Evolutionary conservation across 2,888 invertebrate species (phyloP).

Genomic region (Apantesis nais): DNA sequence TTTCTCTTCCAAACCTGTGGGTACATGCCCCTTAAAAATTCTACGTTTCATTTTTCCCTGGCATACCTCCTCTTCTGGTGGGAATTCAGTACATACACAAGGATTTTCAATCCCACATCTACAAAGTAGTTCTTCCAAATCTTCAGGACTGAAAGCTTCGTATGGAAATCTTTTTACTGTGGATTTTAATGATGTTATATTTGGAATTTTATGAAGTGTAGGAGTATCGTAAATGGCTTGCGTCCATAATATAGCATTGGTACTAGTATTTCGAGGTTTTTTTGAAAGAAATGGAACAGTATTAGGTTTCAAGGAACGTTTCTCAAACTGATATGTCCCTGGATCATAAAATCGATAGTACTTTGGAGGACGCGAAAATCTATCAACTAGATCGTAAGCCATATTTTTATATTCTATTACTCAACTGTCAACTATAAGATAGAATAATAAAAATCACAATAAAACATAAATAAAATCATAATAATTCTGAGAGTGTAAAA

Average conservation of each 20-base stretch:
- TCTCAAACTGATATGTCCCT: slow-evolving; percentile 63
- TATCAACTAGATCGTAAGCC: slow-evolving; percentile 63
- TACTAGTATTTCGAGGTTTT: slow-evolving; percentile 53
- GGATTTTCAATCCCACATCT: slow-evolving; percentile 60
- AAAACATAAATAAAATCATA: slow-evolving; percentile 5
- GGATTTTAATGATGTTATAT: slow-evolving; percentile 64
- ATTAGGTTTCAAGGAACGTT: slow-evolving; percentile 42
- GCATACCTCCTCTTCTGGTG: slow-evolving; percentile 52
- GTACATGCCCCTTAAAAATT: slow-evolving; percentile 64
- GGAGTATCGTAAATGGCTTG: slow-evolving; percentile 59
- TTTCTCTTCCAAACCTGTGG: slow-evolving; percentile 36
- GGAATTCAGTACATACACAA: slow-evolving; percentile 62
- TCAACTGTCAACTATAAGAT: neutral
- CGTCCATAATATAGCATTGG: slow-evolving; percentile 60
- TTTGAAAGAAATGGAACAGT: slow-evolving; percentile 68
- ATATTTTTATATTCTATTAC: slow-evolving; percentile 36
- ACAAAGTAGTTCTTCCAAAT: slow-evolving; percentile 67
- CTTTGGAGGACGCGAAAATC: slow-evolving; percentile 59
- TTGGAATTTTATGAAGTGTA: slow-evolving; percentile 56
- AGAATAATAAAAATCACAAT: neutral
- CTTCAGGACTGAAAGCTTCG: slow-evolving; percentile 63
- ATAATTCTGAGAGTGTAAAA: slow-evolving; percentile 2
- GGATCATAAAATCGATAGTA: slow-evolving; percentile 66
- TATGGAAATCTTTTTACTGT: slow-evolving; percentile 71
- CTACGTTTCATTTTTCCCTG: slow-evolving; percentile 59